These are phyloP conservation scores for Linnaemya vulpina DNA, from an alignment of 2,888 invertebrate genomes.

Conservation along the genomic window DNA sequence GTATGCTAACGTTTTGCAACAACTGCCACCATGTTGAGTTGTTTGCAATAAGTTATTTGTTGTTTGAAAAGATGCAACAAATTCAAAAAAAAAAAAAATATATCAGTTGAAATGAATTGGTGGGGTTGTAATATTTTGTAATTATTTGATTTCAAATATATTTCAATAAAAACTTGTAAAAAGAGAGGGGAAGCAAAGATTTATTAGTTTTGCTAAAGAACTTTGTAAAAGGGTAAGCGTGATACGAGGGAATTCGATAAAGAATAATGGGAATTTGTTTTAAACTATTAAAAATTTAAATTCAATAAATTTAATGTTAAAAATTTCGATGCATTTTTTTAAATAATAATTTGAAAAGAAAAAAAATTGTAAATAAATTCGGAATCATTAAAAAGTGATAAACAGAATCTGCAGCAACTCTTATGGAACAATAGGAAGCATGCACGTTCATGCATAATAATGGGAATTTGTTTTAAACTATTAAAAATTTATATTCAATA, in stretches of 20 bases:
- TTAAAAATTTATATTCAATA: too few species aligned
- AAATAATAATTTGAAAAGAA: too few species aligned
- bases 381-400: too few species aligned
- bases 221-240: neutral
- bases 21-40: conserved; percentile 25
- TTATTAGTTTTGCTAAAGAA: neutral
- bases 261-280: too few species aligned
- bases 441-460: too few species aligned
- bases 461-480: too few species aligned
- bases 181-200: neutral
- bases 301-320: too few species aligned
- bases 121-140: conserved; percentile 18
- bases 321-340: too few species aligned
- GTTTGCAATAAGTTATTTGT: neutral
- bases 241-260: neutral
- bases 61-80: neutral
- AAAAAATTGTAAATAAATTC: too few species aligned
- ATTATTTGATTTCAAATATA: neutral
- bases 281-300: too few species aligned
- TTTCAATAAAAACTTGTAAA: neutral
- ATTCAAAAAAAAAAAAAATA: conserved; percentile 9
- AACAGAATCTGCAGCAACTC: too few species aligned
- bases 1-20: conserved; percentile 32
- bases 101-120: conserved; percentile 4
- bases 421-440: too few species aligned